Conservation (phyloP, 2,797 vertebrate species). For the Cryptoblepharus egeriae region DNA sequence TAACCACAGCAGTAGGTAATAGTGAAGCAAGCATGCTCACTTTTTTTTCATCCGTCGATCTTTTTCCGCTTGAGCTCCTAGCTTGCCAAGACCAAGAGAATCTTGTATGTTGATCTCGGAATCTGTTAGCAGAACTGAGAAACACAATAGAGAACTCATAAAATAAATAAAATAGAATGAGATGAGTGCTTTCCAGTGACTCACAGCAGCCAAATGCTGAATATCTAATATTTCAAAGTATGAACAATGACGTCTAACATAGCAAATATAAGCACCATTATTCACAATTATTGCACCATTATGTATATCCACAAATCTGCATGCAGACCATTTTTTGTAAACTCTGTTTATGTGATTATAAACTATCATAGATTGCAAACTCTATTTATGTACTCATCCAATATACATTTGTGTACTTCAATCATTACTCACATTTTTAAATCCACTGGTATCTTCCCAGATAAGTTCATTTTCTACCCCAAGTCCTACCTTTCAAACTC, state of each 20-base stretch:
- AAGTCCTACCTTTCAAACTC: too few relatives aligned
- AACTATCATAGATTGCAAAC: background rate
- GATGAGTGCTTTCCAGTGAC: background rate
- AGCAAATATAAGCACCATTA: too few relatives aligned
- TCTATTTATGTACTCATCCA: background rate
- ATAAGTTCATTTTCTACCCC: background rate
- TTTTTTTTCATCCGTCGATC: conserved; percentile 95
- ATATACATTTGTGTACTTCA: background rate
- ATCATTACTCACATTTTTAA: background rate
- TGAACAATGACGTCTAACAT: too few relatives aligned
- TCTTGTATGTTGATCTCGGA: conserved; percentile 90
- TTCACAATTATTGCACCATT: background rate
- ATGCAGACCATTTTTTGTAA: background rate
- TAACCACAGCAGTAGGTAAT: too few relatives aligned
- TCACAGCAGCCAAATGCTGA: background rate
- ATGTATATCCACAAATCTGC: background rate
- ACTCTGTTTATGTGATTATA: background rate
- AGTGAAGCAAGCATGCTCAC: conserved; percentile 75
- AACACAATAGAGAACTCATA: conserved; percentile 25
- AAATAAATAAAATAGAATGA: conserved; percentile 5
- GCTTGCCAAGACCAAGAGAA: conserved; percentile 89
- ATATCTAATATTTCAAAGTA: background rate
- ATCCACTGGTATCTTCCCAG: background rate
- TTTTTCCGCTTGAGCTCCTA: conserved; percentile 94
- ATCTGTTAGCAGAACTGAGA: conserved; percentile 79